Conservation (phyloP, 2,797 vertebrate species). For the Mus spretus region DNA sequence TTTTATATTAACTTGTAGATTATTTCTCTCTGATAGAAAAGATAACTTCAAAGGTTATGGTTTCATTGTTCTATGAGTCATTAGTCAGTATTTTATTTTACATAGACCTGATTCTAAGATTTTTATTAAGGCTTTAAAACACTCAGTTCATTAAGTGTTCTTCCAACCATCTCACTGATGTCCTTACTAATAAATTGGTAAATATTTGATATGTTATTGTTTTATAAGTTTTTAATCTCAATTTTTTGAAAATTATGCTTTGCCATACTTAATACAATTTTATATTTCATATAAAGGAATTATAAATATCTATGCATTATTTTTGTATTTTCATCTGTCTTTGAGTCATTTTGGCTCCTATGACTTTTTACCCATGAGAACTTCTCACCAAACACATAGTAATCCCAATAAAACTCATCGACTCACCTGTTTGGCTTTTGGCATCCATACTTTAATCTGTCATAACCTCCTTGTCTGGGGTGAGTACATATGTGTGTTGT, state of each 20-base stretch:
- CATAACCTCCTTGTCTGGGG: not conserved
- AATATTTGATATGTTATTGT: slow-evolving; percentile 18
- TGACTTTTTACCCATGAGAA: not conserved
- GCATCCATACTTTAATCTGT: not conserved
- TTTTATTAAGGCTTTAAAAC: slow-evolving; percentile 55
- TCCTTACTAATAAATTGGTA: slow-evolving; percentile 41
- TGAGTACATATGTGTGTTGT: not conserved
- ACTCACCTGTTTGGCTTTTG: not conserved
- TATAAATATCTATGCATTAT: not conserved
- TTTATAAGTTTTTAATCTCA: slow-evolving; percentile 50
- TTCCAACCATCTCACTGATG: slow-evolving; percentile 47
- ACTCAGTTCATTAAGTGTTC: slow-evolving; percentile 40
- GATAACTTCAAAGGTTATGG: slow-evolving; percentile 62
- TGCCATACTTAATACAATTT: slow-evolving; percentile 47
- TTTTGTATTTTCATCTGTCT: not conserved
- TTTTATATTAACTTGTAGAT: slow-evolving; percentile 72
- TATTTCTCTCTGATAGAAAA: slow-evolving; percentile 76
- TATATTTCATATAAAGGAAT: not conserved
- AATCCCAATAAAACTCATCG: not conserved
- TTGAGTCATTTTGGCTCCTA: not conserved
- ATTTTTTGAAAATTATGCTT: slow-evolving; percentile 30
- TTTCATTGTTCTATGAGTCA: slow-evolving; percentile 64
- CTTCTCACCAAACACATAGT: not conserved
- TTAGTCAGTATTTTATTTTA: slow-evolving; percentile 56
- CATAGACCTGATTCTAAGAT: slow-evolving; percentile 17